These are phyloP conservation scores for Leptoteleia sp. DNA, from an alignment of 1,140 invertebrate species.

Conservation along the genomic window DNA sequence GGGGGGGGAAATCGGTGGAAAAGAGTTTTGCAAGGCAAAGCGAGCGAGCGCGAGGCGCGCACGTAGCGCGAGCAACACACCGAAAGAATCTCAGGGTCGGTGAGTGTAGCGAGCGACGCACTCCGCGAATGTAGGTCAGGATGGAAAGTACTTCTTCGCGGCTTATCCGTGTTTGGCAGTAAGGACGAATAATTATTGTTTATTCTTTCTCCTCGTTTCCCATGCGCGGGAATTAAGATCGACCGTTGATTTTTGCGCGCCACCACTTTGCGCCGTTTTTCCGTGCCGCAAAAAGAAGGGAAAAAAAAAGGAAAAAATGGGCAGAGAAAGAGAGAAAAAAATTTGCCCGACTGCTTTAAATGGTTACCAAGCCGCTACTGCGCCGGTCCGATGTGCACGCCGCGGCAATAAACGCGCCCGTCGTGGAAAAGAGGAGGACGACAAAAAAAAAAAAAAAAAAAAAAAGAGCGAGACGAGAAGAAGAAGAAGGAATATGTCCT, in stretches of 20 bases:
- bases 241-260: slow-evolving; percentile 53
- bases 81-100: slow-evolving; percentile 73
- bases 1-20: slow-evolving; percentile 37
- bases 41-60: slow-evolving; percentile 31
- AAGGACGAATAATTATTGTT: slow-evolving; percentile 75
- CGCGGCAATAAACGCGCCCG: slow-evolving; percentile 46
- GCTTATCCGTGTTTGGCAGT: slow-evolving; percentile 75
- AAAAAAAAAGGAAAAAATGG: no score
- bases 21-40: slow-evolving; percentile 56
- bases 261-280: slow-evolving; percentile 49
- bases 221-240: slow-evolving; percentile 62
- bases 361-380: slow-evolving; percentile 64
- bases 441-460: slow-evolving; percentile 62
- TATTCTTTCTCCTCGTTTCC: slow-evolving; percentile 67
- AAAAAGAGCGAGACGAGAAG: background rate
- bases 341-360: slow-evolving; percentile 56
- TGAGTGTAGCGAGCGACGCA: slow-evolving; percentile 70
- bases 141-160: slow-evolving; percentile 75
- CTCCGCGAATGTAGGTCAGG: slow-evolving; percentile 75
- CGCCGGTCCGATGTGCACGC: slow-evolving; percentile 43
- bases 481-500: slow-evolving; percentile 60
- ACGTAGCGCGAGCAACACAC: slow-evolving; percentile 56
- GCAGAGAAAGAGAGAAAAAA: no score
- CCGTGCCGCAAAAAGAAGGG: slow-evolving; percentile 42
- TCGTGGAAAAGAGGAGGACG: no score